Evolutionary conservation across 2,113 vertebrate species (phyloP).

Genomic region (Hystrix cristata): DNA sequence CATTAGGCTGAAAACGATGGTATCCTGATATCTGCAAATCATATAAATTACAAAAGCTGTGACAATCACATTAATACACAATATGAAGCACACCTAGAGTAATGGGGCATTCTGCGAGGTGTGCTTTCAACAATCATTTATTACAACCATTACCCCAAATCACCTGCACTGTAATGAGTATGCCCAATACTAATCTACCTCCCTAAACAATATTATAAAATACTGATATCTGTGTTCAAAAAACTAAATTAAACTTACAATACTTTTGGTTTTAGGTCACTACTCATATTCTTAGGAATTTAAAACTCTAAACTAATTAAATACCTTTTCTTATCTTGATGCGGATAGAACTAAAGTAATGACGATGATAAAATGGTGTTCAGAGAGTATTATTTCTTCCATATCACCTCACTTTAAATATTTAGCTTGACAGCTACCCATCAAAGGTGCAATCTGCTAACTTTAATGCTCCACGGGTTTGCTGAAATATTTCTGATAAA

Average conservation of each 20-base stretch:
- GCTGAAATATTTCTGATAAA: background rate
- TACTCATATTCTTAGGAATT: background rate
- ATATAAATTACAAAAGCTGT: constrained; percentile 43
- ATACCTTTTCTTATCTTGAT: constrained; percentile 10
- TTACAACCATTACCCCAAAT: background rate
- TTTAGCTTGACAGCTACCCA: background rate
- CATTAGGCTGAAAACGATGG: background rate
- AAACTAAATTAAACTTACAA: constrained; percentile 3
- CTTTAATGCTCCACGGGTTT: background rate
- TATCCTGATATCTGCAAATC: background rate
- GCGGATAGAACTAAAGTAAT: background rate
- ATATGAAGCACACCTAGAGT: background rate
- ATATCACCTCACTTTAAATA: background rate
- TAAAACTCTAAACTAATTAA: constrained; percentile 42
- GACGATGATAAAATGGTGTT: background rate
- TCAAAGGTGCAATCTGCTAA: background rate
- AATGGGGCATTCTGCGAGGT: background rate
- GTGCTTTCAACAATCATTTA: constrained; percentile 9
- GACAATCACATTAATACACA: constrained; percentile 21
- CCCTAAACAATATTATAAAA: background rate
- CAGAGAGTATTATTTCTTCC: background rate
- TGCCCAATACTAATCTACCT: background rate
- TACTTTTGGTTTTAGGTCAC: constrained; percentile 16
- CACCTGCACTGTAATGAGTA: background rate
- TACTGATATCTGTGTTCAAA: background rate